phyloP scores from a whole-genome alignment of 2,797 vertebrate species.

The Pantherophis vulpinus region DNA sequence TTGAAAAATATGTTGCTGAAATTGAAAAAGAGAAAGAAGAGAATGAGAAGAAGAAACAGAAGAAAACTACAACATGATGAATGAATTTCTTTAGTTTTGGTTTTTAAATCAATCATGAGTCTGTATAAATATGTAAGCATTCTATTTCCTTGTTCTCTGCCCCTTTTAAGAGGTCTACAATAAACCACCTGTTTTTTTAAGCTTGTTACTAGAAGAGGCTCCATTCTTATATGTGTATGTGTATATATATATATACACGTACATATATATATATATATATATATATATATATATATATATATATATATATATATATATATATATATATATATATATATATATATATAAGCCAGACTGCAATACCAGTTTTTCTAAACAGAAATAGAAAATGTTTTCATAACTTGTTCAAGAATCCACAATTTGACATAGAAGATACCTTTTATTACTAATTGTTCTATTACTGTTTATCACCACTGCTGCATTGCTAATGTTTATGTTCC shows the following conservation, averaged over 20 bases:
- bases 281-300: background rate
- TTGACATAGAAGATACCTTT: background rate
- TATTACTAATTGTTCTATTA: background rate
- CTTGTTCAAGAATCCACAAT: background rate
- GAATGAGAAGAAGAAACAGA: conserved; percentile 82
- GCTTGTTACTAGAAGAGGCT: conserved; percentile 33
- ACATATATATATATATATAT: background rate
- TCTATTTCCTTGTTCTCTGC: conserved; percentile 51
- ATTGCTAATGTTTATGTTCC: background rate
- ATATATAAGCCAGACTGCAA: background rate
- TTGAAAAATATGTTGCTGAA: conserved; percentile 80
- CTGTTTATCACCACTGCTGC: background rate
- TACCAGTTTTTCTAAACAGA: background rate
- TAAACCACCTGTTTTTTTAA: conserved; percentile 68
- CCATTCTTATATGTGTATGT: background rate
- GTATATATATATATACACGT: background rate
- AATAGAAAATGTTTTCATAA: background rate
- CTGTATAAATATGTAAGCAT: conserved; percentile 48
- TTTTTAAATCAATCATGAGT: conserved; percentile 59
- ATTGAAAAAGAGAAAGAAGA: conserved; percentile 87
- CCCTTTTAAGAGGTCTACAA: conserved; percentile 55
- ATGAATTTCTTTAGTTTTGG: conserved; percentile 52
- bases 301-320: background rate
- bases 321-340: background rate
- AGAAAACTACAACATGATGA: conserved; percentile 76